Evolutionary conservation across 2,113 vertebrate species (phyloP).

Genomic region (Trematocara unimaculatum): DNA sequence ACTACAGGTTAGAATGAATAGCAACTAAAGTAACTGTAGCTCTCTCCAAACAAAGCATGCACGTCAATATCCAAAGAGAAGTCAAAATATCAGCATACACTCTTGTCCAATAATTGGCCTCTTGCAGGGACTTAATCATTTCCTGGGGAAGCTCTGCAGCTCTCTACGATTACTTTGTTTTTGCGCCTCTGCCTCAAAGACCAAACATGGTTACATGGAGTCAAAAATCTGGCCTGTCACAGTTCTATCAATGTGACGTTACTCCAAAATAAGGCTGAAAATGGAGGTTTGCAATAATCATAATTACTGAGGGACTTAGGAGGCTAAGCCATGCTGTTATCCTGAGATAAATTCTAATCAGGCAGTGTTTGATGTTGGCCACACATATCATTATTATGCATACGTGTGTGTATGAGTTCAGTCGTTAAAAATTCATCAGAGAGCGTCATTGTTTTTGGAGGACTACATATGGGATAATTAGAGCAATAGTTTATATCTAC

Average conservation of each 20-base stretch:
- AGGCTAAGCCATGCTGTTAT: neutral
- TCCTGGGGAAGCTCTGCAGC: neutral
- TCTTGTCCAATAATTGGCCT: neutral
- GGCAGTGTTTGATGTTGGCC: conserved; percentile 30
- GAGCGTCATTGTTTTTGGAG: conserved; percentile 65
- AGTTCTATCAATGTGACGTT: neutral
- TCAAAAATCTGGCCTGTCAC: neutral
- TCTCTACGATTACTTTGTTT: neutral
- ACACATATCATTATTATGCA: conserved; percentile 21
- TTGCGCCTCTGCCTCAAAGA: neutral
- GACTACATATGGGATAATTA: conserved; percentile 70
- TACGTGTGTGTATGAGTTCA: conserved; percentile 22
- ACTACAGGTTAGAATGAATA: neutral
- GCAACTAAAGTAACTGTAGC: neutral
- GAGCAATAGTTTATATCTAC: conserved; percentile 68
- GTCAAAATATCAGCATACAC: neutral
- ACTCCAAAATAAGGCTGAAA: neutral
- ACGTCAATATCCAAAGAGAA: neutral
- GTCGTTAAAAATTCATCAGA: conserved; percentile 70
- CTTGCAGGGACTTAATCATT: neutral
- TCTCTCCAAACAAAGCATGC: rapidly evolving
- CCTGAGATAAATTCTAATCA: conserved; percentile 43
- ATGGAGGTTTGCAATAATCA: neutral
- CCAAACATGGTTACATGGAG: neutral
- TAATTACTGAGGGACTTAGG: neutral